Evolutionary conservation across 2,797 vertebrate species (phyloP).

Genomic region (Sarcophilus harrisii): DNA sequence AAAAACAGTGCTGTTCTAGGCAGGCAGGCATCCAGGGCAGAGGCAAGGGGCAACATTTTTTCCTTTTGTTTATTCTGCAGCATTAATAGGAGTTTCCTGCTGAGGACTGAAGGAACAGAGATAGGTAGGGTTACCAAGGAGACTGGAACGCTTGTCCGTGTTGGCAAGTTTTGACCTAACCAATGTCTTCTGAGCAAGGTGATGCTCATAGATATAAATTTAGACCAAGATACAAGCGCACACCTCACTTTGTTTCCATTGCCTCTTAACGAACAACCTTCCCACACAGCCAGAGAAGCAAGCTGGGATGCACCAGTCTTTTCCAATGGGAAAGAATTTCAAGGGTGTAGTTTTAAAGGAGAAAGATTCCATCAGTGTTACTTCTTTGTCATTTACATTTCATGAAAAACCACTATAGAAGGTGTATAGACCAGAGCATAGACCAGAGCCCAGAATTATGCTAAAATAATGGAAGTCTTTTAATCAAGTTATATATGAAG

Average conservation of each 20-base stretch:
- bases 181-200: neutral
- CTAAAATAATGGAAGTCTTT: conserved; percentile 73
- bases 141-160: conserved; percentile 18
- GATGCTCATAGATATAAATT: conserved; percentile 42
- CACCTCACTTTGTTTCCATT: conserved; percentile 38
- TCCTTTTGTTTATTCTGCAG: neutral
- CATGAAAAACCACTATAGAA: conserved; percentile 79
- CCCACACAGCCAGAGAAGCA: conserved; percentile 44
- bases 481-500: conserved; percentile 71
- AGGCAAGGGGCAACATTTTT: neutral
- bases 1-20: neutral
- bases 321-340: conserved; percentile 62
- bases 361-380: conserved; percentile 78
- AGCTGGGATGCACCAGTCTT: neutral
- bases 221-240: conserved; percentile 33
- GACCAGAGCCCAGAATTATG: conserved; percentile 77
- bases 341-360: conserved; percentile 73
- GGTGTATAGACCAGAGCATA: conserved; percentile 79
- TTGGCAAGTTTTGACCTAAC: neutral
- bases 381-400: conserved; percentile 80
- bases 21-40: neutral
- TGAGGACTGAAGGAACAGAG: neutral
- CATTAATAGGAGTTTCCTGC: neutral
- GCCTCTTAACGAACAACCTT: conserved; percentile 51
- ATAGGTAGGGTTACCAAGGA: neutral